Evolutionary conservation across 2,113 vertebrate genomes (phyloP).

Genomic region (Nothoprocta perdicaria): DNA sequence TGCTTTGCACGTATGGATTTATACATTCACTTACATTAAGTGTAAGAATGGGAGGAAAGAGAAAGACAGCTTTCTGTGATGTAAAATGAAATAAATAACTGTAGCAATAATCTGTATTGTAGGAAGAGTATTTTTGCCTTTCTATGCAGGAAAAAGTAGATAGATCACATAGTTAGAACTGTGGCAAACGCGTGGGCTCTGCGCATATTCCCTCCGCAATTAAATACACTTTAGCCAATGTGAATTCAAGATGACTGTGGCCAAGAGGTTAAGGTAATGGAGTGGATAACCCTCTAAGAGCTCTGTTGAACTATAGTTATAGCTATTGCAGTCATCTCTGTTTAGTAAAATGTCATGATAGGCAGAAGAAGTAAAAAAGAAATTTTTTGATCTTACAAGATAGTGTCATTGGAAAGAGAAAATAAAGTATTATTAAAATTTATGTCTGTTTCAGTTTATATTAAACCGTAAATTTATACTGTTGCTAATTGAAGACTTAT

Average conservation of each 20-base stretch:
- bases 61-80: background rate
- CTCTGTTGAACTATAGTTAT: background rate
- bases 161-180: background rate
- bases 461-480: background rate
- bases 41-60: background rate
- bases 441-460: background rate
- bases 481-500: background rate
- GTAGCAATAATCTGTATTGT: background rate
- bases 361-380: background rate
- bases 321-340: background rate
- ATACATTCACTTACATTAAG: background rate
- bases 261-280: background rate
- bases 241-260: background rate
- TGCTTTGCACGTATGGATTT: background rate
- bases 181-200: background rate
- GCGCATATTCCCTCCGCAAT: background rate
- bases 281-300: background rate
- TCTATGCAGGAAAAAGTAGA: background rate
- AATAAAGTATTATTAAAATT: background rate
- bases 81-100: background rate
- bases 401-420: background rate
- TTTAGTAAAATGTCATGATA: background rate
- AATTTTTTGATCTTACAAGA: background rate
- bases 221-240: background rate
- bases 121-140: background rate